Conservation (phyloP, 2,797 vertebrate genomes). For the Anguilla megastoma region DNA sequence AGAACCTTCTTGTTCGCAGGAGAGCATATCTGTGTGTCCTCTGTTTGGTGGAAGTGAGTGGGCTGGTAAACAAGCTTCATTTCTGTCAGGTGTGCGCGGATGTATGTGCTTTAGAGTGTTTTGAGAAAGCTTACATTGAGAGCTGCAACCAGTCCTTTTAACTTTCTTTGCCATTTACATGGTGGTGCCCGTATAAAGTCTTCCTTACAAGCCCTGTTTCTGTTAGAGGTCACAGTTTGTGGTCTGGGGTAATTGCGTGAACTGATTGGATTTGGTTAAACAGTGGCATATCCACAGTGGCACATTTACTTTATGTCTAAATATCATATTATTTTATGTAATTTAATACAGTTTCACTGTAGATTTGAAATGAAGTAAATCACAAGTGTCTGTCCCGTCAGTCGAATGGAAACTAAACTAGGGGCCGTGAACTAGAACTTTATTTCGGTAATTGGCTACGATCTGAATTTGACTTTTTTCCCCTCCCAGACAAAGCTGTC, state of each 20-base stretch:
- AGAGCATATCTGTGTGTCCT: not conserved
- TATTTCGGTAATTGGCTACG: not conserved
- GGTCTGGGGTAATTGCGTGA: not conserved
- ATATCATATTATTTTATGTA: not conserved
- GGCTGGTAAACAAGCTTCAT: not conserved
- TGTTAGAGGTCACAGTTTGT: not conserved
- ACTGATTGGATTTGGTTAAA: not conserved
- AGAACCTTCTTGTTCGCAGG: not conserved
- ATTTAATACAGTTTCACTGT: not conserved
- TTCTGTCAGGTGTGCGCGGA: not conserved
- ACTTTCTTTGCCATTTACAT: slow-evolving; percentile 9
- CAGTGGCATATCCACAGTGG: not conserved
- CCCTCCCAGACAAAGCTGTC: not conserved
- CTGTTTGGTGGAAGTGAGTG: not conserved
- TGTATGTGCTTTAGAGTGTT: not conserved
- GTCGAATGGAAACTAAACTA: not conserved
- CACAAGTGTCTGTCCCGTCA: too few relatives aligned
- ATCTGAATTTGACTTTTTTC: slow-evolving; percentile 14
- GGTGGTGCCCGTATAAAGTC: not conserved
- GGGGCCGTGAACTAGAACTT: not conserved
- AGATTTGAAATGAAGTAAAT: not conserved
- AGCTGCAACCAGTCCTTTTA: not conserved
- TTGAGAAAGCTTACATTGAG: not conserved
- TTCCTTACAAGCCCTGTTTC: slow-evolving; percentile 15
- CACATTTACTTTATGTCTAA: slow-evolving; percentile 10